Base-by-base conservation (phyloP, 2,888 invertebrate genomes). In the Corythucha ciliata region DNA sequence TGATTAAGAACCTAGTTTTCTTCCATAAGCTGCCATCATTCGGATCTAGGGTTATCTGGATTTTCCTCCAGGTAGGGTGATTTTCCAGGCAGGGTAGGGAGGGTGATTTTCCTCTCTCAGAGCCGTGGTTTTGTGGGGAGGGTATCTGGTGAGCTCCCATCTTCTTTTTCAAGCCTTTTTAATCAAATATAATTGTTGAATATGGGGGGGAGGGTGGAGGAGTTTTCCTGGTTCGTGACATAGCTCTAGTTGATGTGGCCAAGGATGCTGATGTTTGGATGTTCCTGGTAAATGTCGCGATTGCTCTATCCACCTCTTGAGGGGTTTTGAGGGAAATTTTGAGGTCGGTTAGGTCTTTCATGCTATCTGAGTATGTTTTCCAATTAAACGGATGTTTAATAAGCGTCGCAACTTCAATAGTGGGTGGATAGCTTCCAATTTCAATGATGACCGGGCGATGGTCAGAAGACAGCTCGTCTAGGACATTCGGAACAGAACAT, bases 371-470 rank as follows among this genome's bases (percentile, higher is more conserved):
- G 27, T 48, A 48, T 18, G 18, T 18, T 12, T 27, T 14, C 48
- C 48, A 36, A 27, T 48, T 27, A 37, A 36, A 37, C 7, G 48
- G 37, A 12, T 48, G 36, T n/a, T 24, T 37, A 25, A 48, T 25
- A 18, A 48, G 26, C 16, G 36, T 21, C 20, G 14, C 12, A 16
- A 14, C 16, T 24, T 14, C 25, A 24, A 25, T 37, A 18, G 21
- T n/a, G 5, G 36, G 36, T 20, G 46, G 32, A 24, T 34, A 32
- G 24, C 34, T 16, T 33, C 46, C 24, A 16, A 46, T 21, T 29
- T 37, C 48, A 20, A 36, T 48, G 16, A 48, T 24, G 20, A 37
- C 48, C 26, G 48, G 48, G 24, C 27, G 22, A 37, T 48, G 48
- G 16, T 36, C 48, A 18, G 48, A 46, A 34, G 46, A 48, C 18